phyloP scores from a whole-genome alignment of 2,797 vertebrate species.

The Hypotaenidia okinawae region DNA sequence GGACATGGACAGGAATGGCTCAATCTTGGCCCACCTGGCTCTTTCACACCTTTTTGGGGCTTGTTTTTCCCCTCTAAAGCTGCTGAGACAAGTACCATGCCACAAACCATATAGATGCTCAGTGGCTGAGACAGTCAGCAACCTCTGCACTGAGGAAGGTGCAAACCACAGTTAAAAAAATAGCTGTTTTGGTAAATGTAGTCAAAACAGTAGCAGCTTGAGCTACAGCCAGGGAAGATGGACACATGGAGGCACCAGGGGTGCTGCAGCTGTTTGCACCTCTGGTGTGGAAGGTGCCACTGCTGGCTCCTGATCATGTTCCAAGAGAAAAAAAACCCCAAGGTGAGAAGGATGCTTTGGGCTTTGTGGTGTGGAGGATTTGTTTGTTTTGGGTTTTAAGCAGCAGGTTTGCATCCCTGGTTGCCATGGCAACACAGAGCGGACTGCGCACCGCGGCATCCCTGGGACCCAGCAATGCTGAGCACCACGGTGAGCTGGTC shows the following conservation, averaged over 20 bases:
- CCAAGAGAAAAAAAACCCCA: accelerated
- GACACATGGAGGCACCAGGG: accelerated
- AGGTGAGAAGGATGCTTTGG: not conserved
- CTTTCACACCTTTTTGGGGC: not conserved
- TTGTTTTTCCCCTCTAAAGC: not conserved
- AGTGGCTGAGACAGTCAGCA: accelerated
- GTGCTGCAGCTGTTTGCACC: not conserved
- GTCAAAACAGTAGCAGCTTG: not conserved
- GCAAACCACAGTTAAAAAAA: accelerated
- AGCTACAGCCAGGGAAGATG: accelerated
- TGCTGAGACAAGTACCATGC: not conserved
- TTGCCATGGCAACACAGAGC: conserved; percentile 57
- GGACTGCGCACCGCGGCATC: not conserved
- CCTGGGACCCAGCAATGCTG: not conserved
- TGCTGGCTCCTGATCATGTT: not conserved
- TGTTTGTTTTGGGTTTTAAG: not conserved
- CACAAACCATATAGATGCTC: accelerated
- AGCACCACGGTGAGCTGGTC: not conserved
- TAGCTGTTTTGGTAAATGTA: not conserved
- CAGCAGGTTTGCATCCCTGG: conserved; percentile 43
- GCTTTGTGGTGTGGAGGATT: not conserved
- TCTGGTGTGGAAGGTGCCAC: not conserved
- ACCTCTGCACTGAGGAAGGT: not conserved
- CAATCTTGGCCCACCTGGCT: not conserved
- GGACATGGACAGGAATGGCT: not conserved